These are phyloP conservation scores for Drosophila micromelanica DNA, from an alignment of 1,140 invertebrate genomes.

Conservation along the genomic window DNA sequence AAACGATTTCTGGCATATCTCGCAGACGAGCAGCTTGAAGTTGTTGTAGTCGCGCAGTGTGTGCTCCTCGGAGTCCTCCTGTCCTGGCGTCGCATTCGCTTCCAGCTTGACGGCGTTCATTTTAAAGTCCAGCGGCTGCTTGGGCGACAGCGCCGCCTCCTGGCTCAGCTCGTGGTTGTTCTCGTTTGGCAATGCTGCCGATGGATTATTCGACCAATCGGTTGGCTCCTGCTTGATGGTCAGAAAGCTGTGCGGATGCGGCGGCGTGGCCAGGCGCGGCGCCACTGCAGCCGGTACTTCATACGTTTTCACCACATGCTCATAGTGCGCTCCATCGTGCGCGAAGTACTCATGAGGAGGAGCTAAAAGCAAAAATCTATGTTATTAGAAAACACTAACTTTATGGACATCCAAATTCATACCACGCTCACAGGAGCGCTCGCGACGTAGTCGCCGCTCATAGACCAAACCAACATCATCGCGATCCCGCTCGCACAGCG, in stretches of 20 bases:
- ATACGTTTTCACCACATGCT: conserved; percentile 60
- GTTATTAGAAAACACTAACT: background rate
- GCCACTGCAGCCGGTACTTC: conserved; percentile 29
- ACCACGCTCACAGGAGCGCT: conserved; percentile 67
- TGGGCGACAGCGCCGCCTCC: conserved; percentile 54
- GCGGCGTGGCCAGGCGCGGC: conserved; percentile 42
- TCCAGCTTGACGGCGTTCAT: conserved; percentile 74
- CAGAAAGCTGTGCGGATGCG: conserved; percentile 84
- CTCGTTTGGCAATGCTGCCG: conserved; percentile 38
- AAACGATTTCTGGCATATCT: conserved; percentile 93
- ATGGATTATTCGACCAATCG: conserved; percentile 85
- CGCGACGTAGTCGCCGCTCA: conserved; percentile 69
- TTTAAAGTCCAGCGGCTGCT: conserved; percentile 77
- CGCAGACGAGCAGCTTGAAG: conserved; percentile 89
- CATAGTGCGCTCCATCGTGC: conserved; percentile 62
- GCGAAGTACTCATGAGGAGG: conserved; percentile 60
- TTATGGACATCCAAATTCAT: background rate
- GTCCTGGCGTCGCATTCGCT: conserved; percentile 44
- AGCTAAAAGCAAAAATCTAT: background rate
- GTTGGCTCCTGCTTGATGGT: conserved; percentile 86
- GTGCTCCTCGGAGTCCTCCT: conserved; percentile 66
- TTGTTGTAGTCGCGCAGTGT: conserved; percentile 73
- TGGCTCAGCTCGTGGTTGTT: conserved; percentile 62
- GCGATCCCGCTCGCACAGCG: conserved; percentile 28
- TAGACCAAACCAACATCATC: conserved; percentile 63